Percentiles rank a stretch among this genome's conserved stretches.
These are phyloP conservation scores for Caretta caretta DNA, from an alignment of 2,113 vertebrate genomes.

Conservation along the genomic window DNA sequence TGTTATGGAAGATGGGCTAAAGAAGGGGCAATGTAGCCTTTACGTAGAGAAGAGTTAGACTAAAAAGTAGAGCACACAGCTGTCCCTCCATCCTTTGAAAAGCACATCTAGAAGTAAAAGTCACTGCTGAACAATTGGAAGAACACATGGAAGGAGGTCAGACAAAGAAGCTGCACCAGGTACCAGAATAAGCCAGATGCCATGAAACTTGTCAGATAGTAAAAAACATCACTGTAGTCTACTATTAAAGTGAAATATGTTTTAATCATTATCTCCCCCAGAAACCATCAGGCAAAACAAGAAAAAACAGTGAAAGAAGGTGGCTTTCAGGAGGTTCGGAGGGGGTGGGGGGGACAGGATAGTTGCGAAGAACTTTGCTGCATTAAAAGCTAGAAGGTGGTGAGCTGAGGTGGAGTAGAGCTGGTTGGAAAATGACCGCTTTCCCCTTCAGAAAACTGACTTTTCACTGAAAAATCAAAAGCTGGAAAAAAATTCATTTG, in stretches of 20 bases:
- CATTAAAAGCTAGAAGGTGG: background rate
- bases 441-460: no score
- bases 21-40: background rate
- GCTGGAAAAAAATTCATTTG: background rate
- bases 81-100: background rate
- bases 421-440: background rate
- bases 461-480: background rate
- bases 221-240: no score
- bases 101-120: background rate
- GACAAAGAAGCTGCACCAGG: background rate
- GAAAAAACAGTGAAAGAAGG: background rate
- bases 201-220: background rate
- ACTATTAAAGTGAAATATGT: background rate
- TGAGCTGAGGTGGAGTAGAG: background rate
- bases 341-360: background rate
- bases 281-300: background rate
- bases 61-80: background rate
- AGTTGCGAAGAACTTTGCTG: background rate
- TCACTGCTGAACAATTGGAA: background rate
- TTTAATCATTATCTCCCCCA: background rate
- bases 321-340: background rate
- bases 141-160: background rate
- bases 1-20: background rate
- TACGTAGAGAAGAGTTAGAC: background rate
- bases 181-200: background rate